Conservation (phyloP, 2,113 vertebrate species). For the Neogobius melanostomus region DNA sequence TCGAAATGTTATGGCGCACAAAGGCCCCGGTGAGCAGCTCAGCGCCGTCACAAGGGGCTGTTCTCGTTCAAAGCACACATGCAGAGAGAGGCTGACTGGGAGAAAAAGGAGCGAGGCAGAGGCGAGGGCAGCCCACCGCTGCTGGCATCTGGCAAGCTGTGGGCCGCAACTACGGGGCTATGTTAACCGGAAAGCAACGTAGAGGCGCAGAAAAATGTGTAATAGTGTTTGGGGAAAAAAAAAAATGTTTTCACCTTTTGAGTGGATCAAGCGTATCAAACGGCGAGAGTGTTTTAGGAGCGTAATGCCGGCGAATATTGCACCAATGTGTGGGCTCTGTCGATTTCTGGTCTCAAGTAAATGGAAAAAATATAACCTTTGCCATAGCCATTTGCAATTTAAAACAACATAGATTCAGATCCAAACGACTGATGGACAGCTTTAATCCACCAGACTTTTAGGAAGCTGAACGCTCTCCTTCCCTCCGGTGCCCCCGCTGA, state of each 20-base stretch:
- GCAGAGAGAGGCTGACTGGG: slow-evolving; percentile 58
- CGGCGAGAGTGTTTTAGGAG: too few relatives aligned
- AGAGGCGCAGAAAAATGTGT: neutral
- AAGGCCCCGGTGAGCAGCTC: slow-evolving; percentile 71
- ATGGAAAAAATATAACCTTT: too few relatives aligned
- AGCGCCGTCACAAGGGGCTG: slow-evolving; percentile 63
- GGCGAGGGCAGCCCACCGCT: neutral
- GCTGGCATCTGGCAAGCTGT: neutral
- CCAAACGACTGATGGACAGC: too few relatives aligned
- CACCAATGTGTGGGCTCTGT: too few relatives aligned
- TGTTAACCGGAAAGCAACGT: neutral
- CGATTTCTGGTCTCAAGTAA: too few relatives aligned
- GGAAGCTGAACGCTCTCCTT: too few relatives aligned
- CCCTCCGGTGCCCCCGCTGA: too few relatives aligned
- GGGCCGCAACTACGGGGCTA: neutral
- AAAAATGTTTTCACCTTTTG: neutral
- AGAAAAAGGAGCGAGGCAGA: slow-evolving; percentile 50
- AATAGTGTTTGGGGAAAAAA: neutral
- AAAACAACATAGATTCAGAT: too few relatives aligned
- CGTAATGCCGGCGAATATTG: neutral
- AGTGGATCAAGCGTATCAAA: too few relatives aligned
- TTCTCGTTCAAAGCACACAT: slow-evolving; percentile 74
- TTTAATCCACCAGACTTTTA: too few relatives aligned
- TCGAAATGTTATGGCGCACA: slow-evolving; percentile 79
- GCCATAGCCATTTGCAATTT: too few relatives aligned